A percentile compares a stretch with the other conserved stretches of the same genome.
Evolutionary conservation across 1,140 invertebrate genomes (phyloP).

Genomic region (Brachionus rubens): DNA sequence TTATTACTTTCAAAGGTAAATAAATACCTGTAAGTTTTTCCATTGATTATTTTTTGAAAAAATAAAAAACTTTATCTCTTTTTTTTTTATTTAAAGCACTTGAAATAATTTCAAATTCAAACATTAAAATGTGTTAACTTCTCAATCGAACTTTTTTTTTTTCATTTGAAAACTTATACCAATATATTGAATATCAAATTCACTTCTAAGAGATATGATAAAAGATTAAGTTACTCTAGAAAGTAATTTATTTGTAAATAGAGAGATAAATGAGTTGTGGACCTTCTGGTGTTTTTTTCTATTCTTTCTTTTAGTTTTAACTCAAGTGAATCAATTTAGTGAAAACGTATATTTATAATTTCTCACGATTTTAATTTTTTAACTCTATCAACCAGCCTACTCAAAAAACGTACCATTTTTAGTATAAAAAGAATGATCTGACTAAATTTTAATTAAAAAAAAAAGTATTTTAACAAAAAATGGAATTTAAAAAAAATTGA

Average conservation of each 20-base stretch:
- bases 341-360: constrained; percentile 18
- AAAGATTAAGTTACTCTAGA: constrained; percentile 1
- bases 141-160: neutral
- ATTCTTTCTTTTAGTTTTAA: too few species aligned
- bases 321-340: neutral
- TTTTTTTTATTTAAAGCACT: too few species aligned
- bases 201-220: constrained; percentile 23
- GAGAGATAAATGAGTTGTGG: neutral
- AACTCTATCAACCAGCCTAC: neutral
- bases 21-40: constrained; percentile 16
- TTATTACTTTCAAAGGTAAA: neutral
- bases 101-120: constrained; percentile 22
- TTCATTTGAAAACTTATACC: neutral
- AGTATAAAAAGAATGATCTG: neutral
- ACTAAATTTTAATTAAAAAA: constrained; percentile 30
- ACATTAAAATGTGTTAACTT: constrained; percentile 36
- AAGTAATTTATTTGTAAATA: neutral
- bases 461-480: neutral
- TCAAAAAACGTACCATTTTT: neutral
- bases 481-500: neutral
- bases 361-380: constrained; percentile 36
- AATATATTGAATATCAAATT: constrained; percentile 3
- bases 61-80: constrained; percentile 34
- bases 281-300: constrained; percentile 19
- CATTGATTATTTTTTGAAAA: constrained; percentile 15